These are phyloP conservation scores for Cetonia aurata DNA, from an alignment of 2,888 invertebrate species.

Conservation along the genomic window DNA sequence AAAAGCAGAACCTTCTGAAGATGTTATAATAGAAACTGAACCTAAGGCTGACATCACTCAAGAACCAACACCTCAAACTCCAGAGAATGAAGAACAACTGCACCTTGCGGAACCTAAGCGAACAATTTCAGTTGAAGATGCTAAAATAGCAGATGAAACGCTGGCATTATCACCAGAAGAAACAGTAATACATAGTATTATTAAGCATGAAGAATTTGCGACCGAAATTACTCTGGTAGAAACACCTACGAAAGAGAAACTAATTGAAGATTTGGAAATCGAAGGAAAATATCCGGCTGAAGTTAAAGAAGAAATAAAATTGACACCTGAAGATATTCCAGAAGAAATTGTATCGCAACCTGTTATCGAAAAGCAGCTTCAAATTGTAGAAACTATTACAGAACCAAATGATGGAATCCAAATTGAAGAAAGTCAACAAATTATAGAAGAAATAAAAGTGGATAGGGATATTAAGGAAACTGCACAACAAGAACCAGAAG, in stretches of 20 bases:
- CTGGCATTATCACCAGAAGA: not conserved
- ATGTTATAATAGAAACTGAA: not conserved
- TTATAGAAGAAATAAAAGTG: too few species aligned
- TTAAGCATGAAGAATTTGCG: not conserved
- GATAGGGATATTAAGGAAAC: too few species aligned
- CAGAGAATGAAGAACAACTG: not conserved
- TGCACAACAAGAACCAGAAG: too few species aligned
- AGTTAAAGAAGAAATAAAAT: not conserved
- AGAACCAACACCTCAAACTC: not conserved
- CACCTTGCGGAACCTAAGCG: not conserved
- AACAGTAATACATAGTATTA: not conserved
- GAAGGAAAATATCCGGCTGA: not conserved
- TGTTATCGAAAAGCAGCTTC: slow-evolving; percentile 6
- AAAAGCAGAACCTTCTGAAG: not conserved
- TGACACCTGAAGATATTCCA: not conserved
- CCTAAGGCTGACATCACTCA: not conserved
- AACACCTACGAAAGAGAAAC: not conserved
- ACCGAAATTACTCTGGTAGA: not conserved
- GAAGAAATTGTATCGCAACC: not conserved
- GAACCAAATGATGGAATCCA: not conserved
- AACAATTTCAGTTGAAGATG: not conserved
- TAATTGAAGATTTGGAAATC: not conserved
- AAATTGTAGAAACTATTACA: slow-evolving; percentile 11
- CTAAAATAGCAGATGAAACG: not conserved
- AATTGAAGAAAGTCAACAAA: not conserved